These are phyloP conservation scores for Vimba vimba DNA, from an alignment of 2,113 vertebrate species.

Conservation along the genomic window DNA sequence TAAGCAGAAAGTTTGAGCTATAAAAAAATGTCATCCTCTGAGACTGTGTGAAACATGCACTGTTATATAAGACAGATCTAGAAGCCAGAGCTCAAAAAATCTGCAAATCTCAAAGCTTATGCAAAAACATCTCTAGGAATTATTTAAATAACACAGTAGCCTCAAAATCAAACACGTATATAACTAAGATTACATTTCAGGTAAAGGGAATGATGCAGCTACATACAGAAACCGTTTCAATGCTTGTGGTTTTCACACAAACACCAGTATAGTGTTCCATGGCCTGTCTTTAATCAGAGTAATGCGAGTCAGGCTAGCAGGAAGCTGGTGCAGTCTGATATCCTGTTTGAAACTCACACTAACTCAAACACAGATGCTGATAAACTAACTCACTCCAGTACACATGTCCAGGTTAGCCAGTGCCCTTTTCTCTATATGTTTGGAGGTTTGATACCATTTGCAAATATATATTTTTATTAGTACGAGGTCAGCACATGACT, in stretches of 20 bases:
- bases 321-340: background rate
- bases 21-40: background rate
- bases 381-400: background rate
- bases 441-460: background rate
- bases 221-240: background rate
- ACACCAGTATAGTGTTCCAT: background rate
- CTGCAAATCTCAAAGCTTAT: background rate
- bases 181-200: background rate
- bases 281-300: background rate
- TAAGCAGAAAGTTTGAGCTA: conserved; percentile 10
- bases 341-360: conserved; percentile 8
- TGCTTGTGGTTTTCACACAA: background rate
- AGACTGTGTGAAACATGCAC: background rate
- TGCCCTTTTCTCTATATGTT: background rate
- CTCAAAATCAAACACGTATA: background rate
- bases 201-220: background rate
- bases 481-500: background rate
- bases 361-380: background rate
- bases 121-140: background rate
- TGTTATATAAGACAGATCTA: conserved; percentile 16
- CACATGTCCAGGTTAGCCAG: background rate
- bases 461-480: background rate
- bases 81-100: background rate
- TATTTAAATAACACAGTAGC: background rate
- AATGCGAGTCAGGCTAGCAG: background rate